These are phyloP conservation scores for Taenioides sp. DNA, from an alignment of 2,797 vertebrate species.

Conservation along the genomic window DNA sequence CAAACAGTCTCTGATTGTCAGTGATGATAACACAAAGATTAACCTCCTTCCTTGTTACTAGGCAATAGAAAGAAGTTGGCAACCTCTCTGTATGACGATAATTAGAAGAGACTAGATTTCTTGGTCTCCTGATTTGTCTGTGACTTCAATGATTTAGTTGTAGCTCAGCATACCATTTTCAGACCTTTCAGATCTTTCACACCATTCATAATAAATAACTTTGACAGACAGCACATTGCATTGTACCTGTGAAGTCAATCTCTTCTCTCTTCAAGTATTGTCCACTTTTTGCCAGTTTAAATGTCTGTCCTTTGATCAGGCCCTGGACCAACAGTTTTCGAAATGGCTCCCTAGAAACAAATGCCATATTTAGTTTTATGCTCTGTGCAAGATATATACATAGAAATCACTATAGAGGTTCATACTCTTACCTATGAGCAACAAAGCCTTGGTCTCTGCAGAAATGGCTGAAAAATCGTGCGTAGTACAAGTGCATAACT, in stretches of 20 bases:
- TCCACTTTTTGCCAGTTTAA: conserved; percentile 81
- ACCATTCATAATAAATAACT: not conserved
- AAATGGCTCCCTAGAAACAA: conserved; percentile 88
- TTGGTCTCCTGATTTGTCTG: conserved; percentile 5
- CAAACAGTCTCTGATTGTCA: not conserved
- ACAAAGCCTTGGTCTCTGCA: conserved; percentile 87
- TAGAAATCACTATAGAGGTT: not conserved
- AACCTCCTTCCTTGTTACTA: conserved; percentile 40
- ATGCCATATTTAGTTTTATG: not conserved
- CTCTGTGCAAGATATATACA: not conserved
- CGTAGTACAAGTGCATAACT: conserved; percentile 97
- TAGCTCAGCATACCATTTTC: not conserved
- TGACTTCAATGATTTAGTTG: conserved; percentile 8
- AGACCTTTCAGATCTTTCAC: not conserved
- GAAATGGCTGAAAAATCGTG: conserved; percentile 94
- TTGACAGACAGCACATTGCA: conserved; percentile 20
- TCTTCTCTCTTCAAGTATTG: conserved; percentile 88
- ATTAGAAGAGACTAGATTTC: conserved; percentile 24
- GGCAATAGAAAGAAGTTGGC: conserved; percentile 34
- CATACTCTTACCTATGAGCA: conserved; percentile 79
- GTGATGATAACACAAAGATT: conserved; percentile 1
- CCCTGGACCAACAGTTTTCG: conserved; percentile 94
- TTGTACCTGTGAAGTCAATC: conserved; percentile 89
- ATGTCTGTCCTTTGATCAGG: conserved; percentile 94
- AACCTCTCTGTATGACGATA: conserved; percentile 35